phyloP scores from a whole-genome alignment of 1,140 invertebrate genomes.

The Piezodorus guildinii region DNA sequence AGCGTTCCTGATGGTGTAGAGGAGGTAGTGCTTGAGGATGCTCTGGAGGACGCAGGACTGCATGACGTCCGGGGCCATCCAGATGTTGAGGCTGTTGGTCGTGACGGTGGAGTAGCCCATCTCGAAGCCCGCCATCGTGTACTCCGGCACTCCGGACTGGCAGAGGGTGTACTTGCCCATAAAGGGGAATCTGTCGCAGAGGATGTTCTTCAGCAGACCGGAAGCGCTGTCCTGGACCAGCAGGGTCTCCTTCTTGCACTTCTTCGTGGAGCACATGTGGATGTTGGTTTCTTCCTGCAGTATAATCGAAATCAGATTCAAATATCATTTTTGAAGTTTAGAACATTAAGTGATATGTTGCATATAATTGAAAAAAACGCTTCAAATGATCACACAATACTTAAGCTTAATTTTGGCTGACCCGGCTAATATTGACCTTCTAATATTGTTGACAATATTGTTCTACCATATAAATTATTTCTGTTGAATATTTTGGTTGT shows the following conservation, averaged over 20 bases:
- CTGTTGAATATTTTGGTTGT: too few relatives aligned
- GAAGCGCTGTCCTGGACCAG: neutral
- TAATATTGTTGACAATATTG: too few relatives aligned
- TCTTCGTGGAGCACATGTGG: slow-evolving; percentile 76
- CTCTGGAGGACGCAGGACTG: neutral
- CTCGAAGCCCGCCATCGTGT: slow-evolving; percentile 71
- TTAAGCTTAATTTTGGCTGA: too few relatives aligned
- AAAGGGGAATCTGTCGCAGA: slow-evolving; percentile 55
- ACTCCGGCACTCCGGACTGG: slow-evolving; percentile 43
- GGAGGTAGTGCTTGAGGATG: neutral
- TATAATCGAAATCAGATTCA: too few relatives aligned
- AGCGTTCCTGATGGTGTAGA: neutral
- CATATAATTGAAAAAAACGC: too few relatives aligned
- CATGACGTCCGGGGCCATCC: slow-evolving; percentile 71
- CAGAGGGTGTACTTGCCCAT: slow-evolving; percentile 66
- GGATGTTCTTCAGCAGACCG: slow-evolving; percentile 51
- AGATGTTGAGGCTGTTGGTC: slow-evolving; percentile 71
- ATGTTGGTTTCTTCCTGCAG: slow-evolving; percentile 78
- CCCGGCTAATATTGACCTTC: too few relatives aligned
- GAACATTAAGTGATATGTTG: too few relatives aligned
- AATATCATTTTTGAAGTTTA: too few relatives aligned
- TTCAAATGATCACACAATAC: too few relatives aligned
- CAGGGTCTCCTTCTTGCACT: slow-evolving; percentile 25
- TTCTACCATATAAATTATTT: too few relatives aligned
- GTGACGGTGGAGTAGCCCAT: slow-evolving; percentile 60